Conservation (phyloP, 2,113 vertebrate genomes). For the Quiscalus mexicanus region DNA sequence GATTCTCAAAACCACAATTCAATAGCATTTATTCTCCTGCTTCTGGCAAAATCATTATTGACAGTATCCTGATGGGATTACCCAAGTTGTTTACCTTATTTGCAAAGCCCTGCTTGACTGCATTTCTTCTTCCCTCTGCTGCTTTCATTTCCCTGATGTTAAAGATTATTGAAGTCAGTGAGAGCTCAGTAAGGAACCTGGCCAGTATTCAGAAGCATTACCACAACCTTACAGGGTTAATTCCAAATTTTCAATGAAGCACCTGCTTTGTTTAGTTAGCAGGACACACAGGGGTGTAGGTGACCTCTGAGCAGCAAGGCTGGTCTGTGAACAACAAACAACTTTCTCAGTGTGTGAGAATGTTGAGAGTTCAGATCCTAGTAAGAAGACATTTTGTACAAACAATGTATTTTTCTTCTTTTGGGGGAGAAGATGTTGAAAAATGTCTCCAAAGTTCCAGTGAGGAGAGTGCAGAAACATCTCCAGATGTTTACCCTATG, state of each 20-base stretch:
- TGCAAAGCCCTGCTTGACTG: neutral
- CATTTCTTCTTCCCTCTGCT: neutral
- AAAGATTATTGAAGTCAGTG: neutral
- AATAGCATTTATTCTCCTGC: neutral
- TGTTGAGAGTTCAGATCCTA: neutral
- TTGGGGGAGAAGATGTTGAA: neutral
- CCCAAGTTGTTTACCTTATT: neutral
- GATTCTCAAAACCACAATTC: rapidly evolving
- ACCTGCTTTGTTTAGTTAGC: neutral
- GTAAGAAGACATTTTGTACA: neutral
- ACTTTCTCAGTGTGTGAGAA: neutral
- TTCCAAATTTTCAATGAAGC: neutral
- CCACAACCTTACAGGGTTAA: neutral
- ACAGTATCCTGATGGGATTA: neutral
- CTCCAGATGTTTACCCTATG: neutral
- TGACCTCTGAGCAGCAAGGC: neutral
- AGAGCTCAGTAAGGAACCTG: neutral
- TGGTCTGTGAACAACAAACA: neutral
- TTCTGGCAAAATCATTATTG: neutral
- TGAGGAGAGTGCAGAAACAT: neutral
- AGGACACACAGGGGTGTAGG: too few relatives aligned
- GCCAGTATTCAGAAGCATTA: neutral
- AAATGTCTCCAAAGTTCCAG: neutral
- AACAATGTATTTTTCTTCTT: neutral
- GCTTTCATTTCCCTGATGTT: neutral